Evolutionary conservation across 2,888 invertebrate species (phyloP), one percentile per base, ranked within the genome.

Genomic region (Lutraria lutraria): DNA sequence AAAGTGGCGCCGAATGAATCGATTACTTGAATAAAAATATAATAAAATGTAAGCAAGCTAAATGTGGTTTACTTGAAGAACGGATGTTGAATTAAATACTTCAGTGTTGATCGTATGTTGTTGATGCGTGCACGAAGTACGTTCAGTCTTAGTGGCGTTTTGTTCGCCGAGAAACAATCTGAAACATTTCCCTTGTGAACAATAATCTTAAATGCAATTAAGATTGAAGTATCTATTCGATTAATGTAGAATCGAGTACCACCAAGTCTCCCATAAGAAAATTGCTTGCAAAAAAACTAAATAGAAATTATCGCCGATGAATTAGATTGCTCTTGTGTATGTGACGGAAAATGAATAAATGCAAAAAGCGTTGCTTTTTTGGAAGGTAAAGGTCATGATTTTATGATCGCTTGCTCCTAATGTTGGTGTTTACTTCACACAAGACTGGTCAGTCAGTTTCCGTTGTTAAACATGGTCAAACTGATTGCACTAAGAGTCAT

Each of bases 151-250:
- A 68, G n/a, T 68, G 25, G n/a, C 25, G 25, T 68, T 68, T 68
- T 25, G 10, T 68, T 68, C 25, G 63, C 25, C 6, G 63, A 68
- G 25, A 68, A 68, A 68, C 63, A 68, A 68, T 68, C 63, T 25
- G 63, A n/a, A 21, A 68, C 3, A n/a, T 68, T 25, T 68, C 63
- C 63, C 63, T 25, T 12, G 63, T 68, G 63, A 68, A 68, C 25
- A 25, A 68, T 25, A 68, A 68, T 6, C 25, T 25, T 68, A 68
- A 68, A 68, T 68, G 25, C 25, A 68, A 68, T 68, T 25, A 25
- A n/a, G 63, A 25, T 68, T 68, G 25, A 68, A 68, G 6, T 68
- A 68, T 68, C 63, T 68, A 68, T 68, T 68, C 25, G 25, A 68
- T 68, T 8, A 25, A 68, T 25, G 12, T 68, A 21, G 63, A 25